Evolutionary conservation across 1,140 invertebrate species (phyloP).

Genomic region (Steinernema khuongi): DNA sequence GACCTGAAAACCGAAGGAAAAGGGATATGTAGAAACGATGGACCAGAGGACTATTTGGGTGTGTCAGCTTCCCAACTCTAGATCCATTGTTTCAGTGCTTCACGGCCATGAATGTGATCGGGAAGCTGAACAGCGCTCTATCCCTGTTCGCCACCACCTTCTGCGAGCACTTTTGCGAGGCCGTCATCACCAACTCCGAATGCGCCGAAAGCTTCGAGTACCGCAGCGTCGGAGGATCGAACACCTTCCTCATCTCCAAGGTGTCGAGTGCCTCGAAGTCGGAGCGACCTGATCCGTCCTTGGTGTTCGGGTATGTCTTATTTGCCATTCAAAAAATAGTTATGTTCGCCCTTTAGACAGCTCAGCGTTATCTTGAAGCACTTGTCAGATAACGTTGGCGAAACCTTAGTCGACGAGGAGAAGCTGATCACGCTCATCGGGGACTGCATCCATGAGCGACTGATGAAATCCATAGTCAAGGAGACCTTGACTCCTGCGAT

Average conservation of each 20-base stretch:
- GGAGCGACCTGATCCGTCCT: background rate
- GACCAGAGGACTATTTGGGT: background rate
- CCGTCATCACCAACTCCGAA: background rate
- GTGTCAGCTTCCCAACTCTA: background rate
- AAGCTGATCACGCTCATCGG: background rate
- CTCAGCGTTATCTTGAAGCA: background rate
- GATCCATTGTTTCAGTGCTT: background rate
- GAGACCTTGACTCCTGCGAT: background rate
- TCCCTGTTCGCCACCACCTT: background rate
- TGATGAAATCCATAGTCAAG: background rate
- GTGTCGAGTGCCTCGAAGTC: background rate
- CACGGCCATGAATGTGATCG: background rate
- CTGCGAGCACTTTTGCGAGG: background rate
- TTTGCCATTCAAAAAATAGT: background rate
- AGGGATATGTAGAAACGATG: too few relatives aligned
- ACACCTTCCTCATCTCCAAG: background rate
- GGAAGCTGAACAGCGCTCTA: background rate
- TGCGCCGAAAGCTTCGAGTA: background rate
- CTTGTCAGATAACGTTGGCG: background rate
- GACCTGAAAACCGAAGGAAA: too few relatives aligned
- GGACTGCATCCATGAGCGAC: background rate
- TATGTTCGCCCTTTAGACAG: background rate
- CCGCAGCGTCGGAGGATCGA: background rate
- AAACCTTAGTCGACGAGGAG: background rate
- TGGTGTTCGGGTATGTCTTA: background rate